Percentiles rank a stretch among this genome's conserved stretches.
phyloP scores from a whole-genome alignment of 2,888 invertebrate genomes.

The Rhodophaea formosa region DNA sequence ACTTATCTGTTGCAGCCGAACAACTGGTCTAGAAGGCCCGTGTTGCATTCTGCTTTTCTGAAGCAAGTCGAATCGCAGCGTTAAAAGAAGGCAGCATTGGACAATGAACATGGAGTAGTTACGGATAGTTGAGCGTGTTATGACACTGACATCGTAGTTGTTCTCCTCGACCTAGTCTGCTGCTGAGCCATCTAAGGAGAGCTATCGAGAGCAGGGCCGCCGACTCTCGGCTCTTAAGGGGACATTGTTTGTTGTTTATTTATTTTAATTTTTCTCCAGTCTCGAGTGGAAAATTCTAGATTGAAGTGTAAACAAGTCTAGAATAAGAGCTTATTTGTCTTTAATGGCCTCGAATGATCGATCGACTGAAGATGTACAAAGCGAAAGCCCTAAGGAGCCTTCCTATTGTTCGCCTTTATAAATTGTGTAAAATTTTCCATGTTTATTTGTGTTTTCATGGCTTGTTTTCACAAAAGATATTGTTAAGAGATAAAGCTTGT shows the following conservation, averaged over 20 bases:
- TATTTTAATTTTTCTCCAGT: conserved; percentile 28
- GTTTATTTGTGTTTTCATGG: no score
- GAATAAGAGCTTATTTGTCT: no score
- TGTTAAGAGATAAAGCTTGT: no score
- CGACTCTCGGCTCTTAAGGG: conserved; percentile 72
- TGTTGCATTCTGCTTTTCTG: conserved; percentile 34
- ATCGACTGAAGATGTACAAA: no score
- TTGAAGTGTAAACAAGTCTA: no score
- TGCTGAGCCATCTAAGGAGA: conserved; percentile 79
- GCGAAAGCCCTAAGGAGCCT: no score
- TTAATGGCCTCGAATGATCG: no score
- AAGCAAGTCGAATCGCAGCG: conserved; percentile 5
- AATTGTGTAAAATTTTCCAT: no score
- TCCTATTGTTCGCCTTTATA: no score
- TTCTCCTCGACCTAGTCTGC: conserved; percentile 80
- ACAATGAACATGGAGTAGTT: conserved; percentile 35
- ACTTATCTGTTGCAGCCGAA: conserved; percentile 24
- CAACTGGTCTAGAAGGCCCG: conserved; percentile 22
- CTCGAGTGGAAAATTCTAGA: no score
- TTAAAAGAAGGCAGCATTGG: conserved; percentile 45
- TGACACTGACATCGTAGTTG: conserved; percentile 76
- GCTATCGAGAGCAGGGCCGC: conserved; percentile 78
- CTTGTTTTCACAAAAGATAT: no score
- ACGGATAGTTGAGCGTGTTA: conserved; percentile 50
- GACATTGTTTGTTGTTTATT: conserved; percentile 60